Evolutionary conservation across 2,888 invertebrate species (phyloP).

Genomic region (Rhopalosiphum nymphaeae): DNA sequence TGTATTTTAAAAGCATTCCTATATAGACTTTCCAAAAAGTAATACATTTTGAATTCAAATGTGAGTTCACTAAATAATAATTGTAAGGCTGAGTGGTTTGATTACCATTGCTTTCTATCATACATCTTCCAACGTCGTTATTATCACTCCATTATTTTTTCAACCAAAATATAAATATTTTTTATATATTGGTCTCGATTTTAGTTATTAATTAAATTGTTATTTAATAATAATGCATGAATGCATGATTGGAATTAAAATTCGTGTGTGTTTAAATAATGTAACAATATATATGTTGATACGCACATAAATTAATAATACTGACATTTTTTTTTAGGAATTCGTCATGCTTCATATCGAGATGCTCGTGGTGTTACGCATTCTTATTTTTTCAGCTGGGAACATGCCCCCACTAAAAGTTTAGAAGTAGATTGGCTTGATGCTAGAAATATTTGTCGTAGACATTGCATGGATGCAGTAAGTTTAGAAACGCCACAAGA

Average conservation of each 20-base stretch:
- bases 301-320: not conserved
- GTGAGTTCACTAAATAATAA: no score
- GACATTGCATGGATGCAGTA: conserved; percentile 94
- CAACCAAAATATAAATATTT: not conserved
- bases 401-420: conserved; percentile 84
- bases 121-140: not conserved
- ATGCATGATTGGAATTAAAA: not conserved
- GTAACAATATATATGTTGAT: no score
- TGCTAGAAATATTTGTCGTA: conserved; percentile 89
- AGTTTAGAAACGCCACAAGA: conserved; percentile 91
- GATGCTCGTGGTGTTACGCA: conserved; percentile 89
- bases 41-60: no score
- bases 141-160: not conserved
- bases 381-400: conserved; percentile 95
- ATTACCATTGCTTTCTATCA: not conserved
- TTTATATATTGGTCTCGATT: not conserved
- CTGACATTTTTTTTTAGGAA: conserved; percentile 75
- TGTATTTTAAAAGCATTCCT: no score
- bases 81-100: not conserved
- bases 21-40: no score
- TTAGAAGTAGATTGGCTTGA: conserved; percentile 92
- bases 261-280: not conserved
- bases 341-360: conserved; percentile 88
- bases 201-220: not conserved
- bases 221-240: not conserved